These are phyloP conservation scores for Malurus splendens DNA, from an alignment of 2,797 vertebrate genomes.

Conservation along the genomic window DNA sequence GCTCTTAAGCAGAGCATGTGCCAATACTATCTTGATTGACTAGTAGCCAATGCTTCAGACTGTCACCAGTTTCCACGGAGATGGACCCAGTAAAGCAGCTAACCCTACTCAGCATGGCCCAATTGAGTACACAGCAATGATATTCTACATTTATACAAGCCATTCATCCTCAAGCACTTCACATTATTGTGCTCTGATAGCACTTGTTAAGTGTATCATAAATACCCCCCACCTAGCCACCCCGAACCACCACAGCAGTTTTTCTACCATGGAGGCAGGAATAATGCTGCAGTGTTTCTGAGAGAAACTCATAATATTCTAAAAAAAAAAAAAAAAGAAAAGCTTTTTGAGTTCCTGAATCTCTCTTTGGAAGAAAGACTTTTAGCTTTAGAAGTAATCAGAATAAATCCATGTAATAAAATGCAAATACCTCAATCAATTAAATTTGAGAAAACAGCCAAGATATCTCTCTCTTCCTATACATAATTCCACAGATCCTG, in stretches of 20 bases:
- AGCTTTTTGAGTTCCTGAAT: neutral
- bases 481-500: neutral
- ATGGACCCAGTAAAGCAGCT: neutral
- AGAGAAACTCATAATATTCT: neutral
- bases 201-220: neutral
- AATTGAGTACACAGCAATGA: neutral
- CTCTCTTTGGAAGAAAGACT: neutral
- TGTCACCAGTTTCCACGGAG: constrained; percentile 7
- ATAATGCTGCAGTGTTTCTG: neutral
- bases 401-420: neutral
- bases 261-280: neutral
- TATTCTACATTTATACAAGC: neutral
- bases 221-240: neutral
- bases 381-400: neutral
- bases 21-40: neutral
- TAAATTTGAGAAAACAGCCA: constrained; percentile 5
- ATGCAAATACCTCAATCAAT: neutral
- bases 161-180: neutral
- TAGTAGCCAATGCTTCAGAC: neutral
- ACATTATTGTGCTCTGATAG: neutral
- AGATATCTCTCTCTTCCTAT: neutral
- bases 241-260: neutral
- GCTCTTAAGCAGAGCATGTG: neutral
- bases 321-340: neutral
- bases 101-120: neutral